Base-by-base conservation (phyloP, 2,888 invertebrate genomes). In the Resseliella maxima region DNA sequence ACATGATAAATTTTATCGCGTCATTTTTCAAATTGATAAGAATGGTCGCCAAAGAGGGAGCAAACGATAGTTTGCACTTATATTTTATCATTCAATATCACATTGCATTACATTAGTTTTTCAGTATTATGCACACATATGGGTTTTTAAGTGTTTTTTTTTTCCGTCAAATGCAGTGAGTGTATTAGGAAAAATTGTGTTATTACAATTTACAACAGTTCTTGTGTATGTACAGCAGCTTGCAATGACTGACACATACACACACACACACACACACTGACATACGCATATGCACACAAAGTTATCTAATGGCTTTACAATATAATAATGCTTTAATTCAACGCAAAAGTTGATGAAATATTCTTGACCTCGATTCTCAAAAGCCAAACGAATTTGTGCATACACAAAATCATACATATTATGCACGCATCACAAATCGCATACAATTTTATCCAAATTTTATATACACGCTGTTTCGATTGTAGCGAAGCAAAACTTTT, bases 361-460 rank as follows among this genome's bases (percentile, higher is more conserved):
- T n/a, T 72, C 35, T 72, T 72, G 72, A 72, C 72, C 72, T 31
- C 59, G 27, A 59, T 59, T 27, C n/a, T 41, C 41, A 12, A 50
- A 50, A 50, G 18, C 46, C 46, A 41, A 41, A 50, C 46, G 46
- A 50, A 50, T n/a, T n/a, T n/a, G n/a, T n/a, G n/a, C n/a, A n/a
- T n/a, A n/a, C n/a, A n/a, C 46, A 50, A 50, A 50, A 18, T 18
- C 46, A 50, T 18, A 50, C 8, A 50, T 12, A 50, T 50, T 8
- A 15, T 50, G 46, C 46, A 50, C 18, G 46, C 46, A 50, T 50
- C 46, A 50, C 46, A 50, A 18, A 50, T 50, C 46, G 18, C 46
- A 50, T 50, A 50, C 46, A 72, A 35, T 72, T 15, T 31, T 24
- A 59, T 59, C 24, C 59, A 59, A 59, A 72, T 72, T 31, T 10